These are phyloP conservation scores for Scaptomyza parva DNA, from an alignment of 2,888 invertebrate genomes.

Conservation along the genomic window DNA sequence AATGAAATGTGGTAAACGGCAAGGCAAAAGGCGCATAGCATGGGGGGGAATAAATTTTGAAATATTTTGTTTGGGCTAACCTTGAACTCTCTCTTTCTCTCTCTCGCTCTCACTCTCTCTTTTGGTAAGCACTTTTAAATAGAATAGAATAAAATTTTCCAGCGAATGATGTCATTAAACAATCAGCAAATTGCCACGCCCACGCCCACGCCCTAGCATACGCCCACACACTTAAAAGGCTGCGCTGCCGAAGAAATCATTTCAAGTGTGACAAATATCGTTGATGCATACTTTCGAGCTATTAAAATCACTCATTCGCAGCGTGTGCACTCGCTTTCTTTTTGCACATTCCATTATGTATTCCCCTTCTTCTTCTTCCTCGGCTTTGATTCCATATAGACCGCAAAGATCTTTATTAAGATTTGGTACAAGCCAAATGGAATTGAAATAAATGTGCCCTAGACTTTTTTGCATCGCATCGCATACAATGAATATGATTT, in stretches of 20 bases:
- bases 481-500: neutral
- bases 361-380: neutral
- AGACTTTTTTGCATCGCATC: too few species aligned
- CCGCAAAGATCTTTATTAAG: neutral
- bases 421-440: too few species aligned
- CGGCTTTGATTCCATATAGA: too few species aligned
- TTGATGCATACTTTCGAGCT: constrained; percentile 50
- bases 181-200: constrained; percentile 39
- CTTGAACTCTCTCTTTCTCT: constrained; percentile 39
- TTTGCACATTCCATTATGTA: neutral
- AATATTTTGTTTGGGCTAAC: constrained; percentile 2
- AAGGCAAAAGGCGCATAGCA: neutral
- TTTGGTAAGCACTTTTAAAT: constrained; percentile 4
- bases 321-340: constrained; percentile 19
- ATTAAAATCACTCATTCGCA: constrained; percentile 67
- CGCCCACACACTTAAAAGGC: constrained; percentile 43
- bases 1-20: constrained; percentile 11
- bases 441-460: neutral
- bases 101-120: too few species aligned
- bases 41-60: neutral
- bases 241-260: constrained; percentile 35
- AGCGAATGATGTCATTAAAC: constrained; percentile 56
- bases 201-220: constrained; percentile 6
- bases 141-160: constrained; percentile 38
- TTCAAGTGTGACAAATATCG: constrained; percentile 61